These are phyloP conservation scores for Charina bottae DNA, from an alignment of 2,113 vertebrate genomes.

Conservation along the genomic window DNA sequence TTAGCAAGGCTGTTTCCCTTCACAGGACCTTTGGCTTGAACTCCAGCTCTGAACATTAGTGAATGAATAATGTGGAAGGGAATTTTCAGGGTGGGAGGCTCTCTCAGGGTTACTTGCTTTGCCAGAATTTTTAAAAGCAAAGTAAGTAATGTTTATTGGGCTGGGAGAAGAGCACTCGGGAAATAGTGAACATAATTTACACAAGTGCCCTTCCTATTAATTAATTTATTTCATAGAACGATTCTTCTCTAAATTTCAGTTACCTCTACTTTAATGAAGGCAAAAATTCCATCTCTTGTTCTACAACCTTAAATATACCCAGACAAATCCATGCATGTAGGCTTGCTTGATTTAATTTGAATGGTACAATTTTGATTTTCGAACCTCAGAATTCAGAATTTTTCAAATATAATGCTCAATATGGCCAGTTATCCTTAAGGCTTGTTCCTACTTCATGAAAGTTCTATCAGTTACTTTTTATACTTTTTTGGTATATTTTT, in stretches of 20 bases:
- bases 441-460: neutral
- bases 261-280: neutral
- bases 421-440: neutral
- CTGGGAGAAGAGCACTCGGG: neutral
- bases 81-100: neutral
- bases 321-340: neutral
- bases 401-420: neutral
- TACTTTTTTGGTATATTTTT: neutral
- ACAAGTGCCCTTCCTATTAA: neutral
- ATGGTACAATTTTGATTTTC: neutral
- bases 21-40: conserved; percentile 57
- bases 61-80: neutral
- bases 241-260: neutral
- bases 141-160: neutral
- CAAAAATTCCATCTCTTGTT: neutral
- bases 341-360: neutral
- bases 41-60: conserved; percentile 22
- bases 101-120: conserved; percentile 16
- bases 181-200: no score
- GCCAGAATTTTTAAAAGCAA: neutral
- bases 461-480: neutral
- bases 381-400: neutral
- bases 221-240: neutral
- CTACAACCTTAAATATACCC: neutral
- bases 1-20: conserved; percentile 56